These are phyloP conservation scores for Anas bahamensis DNA, from an alignment of 2,797 vertebrate species.

Conservation along the genomic window DNA sequence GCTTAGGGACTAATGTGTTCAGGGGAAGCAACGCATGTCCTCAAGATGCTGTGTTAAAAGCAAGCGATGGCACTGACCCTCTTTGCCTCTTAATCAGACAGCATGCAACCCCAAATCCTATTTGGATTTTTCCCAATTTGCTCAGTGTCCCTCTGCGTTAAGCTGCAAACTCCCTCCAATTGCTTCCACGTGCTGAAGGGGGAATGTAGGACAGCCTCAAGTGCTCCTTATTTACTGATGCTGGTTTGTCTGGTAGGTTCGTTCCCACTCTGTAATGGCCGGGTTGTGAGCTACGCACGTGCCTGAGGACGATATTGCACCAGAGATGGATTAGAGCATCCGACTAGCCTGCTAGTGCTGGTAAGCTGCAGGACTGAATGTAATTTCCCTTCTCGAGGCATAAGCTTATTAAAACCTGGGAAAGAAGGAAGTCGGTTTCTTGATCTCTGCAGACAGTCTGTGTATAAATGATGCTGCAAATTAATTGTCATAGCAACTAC, in stretches of 20 bases:
- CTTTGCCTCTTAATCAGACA: neutral
- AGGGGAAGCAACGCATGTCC: neutral
- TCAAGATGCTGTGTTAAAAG: neutral
- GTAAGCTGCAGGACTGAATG: neutral
- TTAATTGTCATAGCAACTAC: conserved; percentile 46
- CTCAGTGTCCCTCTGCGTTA: neutral
- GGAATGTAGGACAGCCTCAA: neutral
- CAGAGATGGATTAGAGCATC: neutral
- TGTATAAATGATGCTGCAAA: neutral
- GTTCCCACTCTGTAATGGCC: neutral
- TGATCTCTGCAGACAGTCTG: neutral
- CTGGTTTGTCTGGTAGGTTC: neutral
- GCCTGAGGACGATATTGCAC: neutral
- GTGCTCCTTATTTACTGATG: neutral
- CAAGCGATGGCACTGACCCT: neutral
- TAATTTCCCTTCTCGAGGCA: neutral
- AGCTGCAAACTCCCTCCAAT: neutral
- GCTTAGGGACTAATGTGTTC: neutral
- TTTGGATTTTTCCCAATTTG: neutral
- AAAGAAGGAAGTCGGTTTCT: neutral
- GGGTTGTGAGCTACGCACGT: neutral
- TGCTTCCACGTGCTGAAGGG: neutral
- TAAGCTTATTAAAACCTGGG: neutral
- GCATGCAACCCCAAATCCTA: fast-evolving
- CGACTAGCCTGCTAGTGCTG: neutral